Conservation (phyloP, 2,797 vertebrate genomes). For the Basileuterus tristriatus region DNA sequence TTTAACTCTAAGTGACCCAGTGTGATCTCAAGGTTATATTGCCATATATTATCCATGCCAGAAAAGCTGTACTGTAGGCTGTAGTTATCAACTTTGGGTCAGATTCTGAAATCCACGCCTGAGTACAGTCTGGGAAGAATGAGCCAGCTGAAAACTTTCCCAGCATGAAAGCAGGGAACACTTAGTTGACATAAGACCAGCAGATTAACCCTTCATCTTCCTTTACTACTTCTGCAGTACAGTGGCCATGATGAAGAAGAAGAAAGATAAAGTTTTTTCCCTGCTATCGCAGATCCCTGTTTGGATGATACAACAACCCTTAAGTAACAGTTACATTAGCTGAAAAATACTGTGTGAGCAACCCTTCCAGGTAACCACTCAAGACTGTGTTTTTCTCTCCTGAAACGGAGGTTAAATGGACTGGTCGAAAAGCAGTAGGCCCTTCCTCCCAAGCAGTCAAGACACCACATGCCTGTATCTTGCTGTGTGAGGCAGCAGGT, state of each 20-base stretch:
- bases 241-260: not conserved
- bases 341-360: not conserved
- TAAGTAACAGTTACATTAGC: not conserved
- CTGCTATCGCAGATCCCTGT: not conserved
- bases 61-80: conserved; percentile 36
- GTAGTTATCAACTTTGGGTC: not conserved
- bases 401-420: not conserved
- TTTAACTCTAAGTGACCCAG: not conserved
- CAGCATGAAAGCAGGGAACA: not conserved
- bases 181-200: not conserved
- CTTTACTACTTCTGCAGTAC: not conserved
- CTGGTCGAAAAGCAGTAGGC: not conserved
- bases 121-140: not conserved
- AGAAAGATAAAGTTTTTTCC: not conserved
- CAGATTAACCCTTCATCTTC: not conserved
- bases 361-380: not conserved
- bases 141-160: conserved; percentile 6
- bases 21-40: conserved; percentile 14
- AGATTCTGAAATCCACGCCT: not conserved
- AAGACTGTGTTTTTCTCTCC: not conserved
- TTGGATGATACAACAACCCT: not conserved
- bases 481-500: not conserved
- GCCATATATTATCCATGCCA: not conserved
- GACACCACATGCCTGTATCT: not conserved
- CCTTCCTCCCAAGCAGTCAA: not conserved